Percentiles rank a stretch among this genome's conserved stretches.
Conservation (phyloP, 2,113 vertebrate species). For the Dasyornis broadbenti region DNA sequence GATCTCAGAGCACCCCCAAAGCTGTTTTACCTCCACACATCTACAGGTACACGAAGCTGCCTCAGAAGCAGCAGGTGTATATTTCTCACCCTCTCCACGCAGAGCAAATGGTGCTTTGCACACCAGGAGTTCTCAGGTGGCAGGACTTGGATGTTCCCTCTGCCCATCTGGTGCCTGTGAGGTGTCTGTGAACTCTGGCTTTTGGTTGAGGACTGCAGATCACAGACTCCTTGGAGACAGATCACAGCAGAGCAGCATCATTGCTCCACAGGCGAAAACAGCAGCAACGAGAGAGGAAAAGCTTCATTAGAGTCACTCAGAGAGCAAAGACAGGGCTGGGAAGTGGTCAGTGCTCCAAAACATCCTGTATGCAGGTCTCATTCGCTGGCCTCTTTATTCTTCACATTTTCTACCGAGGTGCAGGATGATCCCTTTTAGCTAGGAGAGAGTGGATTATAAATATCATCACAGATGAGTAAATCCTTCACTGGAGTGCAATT, state of each 20-base stretch:
- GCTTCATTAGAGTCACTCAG: background rate
- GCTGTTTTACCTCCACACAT: background rate
- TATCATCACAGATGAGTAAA: constrained; percentile 40
- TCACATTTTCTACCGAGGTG: background rate
- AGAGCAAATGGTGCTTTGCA: background rate
- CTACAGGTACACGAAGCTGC: background rate
- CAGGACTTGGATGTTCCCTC: background rate
- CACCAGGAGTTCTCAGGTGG: background rate
- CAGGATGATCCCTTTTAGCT: background rate
- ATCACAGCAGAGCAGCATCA: background rate
- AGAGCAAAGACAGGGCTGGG: background rate
- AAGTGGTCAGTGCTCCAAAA: background rate
- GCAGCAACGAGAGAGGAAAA: background rate
- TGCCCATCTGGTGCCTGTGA: background rate
- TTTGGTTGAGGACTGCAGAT: background rate
- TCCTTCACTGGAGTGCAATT: constrained; percentile 23
- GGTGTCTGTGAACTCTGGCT: background rate
- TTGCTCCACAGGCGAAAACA: background rate
- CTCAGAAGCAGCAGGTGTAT: background rate
- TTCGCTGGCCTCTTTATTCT: background rate
- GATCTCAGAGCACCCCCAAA: background rate
- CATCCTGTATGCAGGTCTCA: background rate
- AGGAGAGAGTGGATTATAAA: constrained; percentile 27
- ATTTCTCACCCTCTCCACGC: background rate
- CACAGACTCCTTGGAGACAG: background rate